Evolutionary conservation across 2,797 vertebrate genomes (phyloP).

Genomic region (Acipenser ruthenus): DNA sequence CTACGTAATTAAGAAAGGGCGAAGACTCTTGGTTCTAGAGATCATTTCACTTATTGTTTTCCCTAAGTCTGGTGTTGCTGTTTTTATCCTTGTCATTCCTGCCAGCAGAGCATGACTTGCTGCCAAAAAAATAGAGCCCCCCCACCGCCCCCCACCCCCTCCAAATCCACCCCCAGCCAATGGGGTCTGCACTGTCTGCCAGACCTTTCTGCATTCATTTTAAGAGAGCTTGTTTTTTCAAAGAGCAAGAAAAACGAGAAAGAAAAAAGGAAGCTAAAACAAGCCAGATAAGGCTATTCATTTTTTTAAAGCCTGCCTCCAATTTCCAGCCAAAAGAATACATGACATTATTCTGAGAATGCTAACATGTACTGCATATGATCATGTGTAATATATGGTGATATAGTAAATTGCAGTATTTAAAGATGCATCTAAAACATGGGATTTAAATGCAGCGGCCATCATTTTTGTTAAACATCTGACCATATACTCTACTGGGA

Average conservation of each 20-base stretch:
- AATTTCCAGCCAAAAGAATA: not conserved
- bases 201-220: conserved; percentile 57
- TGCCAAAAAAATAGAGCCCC: conserved; percentile 56
- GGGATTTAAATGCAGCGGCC: too few relatives aligned
- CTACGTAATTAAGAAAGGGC: conserved; percentile 73
- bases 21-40: conserved; percentile 58
- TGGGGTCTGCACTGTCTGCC: conserved; percentile 58
- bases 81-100: conserved; percentile 78
- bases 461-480: too few relatives aligned
- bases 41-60: conserved; percentile 62
- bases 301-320: not conserved
- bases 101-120: conserved; percentile 66
- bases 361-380: not conserved
- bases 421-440: too few relatives aligned
- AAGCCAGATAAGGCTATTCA: conserved; percentile 15
- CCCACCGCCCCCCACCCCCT: conserved; percentile 23
- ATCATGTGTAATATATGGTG: too few relatives aligned
- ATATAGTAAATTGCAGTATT: too few relatives aligned
- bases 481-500: too few relatives aligned
- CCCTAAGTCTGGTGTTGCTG: conserved; percentile 63
- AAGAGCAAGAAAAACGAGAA: conserved; percentile 12
- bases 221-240: conserved; percentile 43
- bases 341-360: not conserved
- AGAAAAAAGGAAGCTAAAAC: conserved; percentile 11
- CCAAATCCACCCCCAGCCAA: conserved; percentile 43